Evolutionary conservation across 2,113 vertebrate species (phyloP).

Genomic region (Saimiri boliviensis): DNA sequence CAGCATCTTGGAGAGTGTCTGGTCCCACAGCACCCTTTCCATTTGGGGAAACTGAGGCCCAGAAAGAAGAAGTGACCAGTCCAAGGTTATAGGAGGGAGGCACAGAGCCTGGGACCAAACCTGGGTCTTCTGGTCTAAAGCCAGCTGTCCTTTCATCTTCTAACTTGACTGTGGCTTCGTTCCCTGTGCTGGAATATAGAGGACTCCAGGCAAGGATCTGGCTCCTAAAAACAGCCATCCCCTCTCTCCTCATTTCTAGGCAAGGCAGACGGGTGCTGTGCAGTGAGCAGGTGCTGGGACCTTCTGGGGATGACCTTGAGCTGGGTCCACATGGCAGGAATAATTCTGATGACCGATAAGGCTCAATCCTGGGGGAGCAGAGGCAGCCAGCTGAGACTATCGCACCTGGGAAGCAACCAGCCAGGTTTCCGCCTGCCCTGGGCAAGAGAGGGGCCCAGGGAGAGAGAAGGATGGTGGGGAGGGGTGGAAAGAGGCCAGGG

Average conservation of each 20-base stretch:
- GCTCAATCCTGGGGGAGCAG: neutral
- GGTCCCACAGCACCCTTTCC: neutral
- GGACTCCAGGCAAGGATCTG: neutral
- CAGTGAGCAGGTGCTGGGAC: neutral
- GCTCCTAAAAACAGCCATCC: neutral
- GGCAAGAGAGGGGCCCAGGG: neutral
- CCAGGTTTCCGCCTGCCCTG: neutral
- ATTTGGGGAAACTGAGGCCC: neutral
- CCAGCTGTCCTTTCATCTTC: accelerated
- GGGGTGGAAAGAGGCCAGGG: neutral
- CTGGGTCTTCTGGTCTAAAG: neutral
- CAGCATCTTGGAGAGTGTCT: neutral
- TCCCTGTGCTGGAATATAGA: neutral
- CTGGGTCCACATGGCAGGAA: neutral
- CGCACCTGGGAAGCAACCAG: neutral
- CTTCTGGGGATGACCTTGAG: conserved; percentile 64
- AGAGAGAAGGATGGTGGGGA: too few relatives aligned
- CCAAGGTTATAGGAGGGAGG: neutral
- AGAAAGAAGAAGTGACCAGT: neutral
- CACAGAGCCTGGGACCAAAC: neutral
- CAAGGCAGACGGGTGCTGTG: neutral
- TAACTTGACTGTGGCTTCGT: neutral
- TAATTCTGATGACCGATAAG: conserved; percentile 67
- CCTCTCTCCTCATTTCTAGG: neutral
- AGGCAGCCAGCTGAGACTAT: conserved; percentile 65